Conservation (phyloP, 1,140 invertebrate genomes). For the Heliconius himera region DNA sequence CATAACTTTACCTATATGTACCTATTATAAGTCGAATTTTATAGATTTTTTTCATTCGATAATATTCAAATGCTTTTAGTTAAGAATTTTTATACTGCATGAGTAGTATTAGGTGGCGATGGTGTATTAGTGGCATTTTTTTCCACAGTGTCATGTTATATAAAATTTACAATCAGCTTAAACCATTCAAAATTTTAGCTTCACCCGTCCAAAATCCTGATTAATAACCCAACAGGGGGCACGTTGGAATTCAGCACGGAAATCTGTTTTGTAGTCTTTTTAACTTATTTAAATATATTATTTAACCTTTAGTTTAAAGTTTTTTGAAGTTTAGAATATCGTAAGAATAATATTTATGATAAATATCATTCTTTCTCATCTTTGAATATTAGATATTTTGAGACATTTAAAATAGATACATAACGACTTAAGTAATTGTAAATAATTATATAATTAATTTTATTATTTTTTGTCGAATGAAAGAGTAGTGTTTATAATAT, state of each 20-base stretch:
- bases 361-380: neutral
- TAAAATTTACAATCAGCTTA: slow-evolving; percentile 81
- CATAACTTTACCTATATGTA: neutral
- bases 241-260: slow-evolving; percentile 58
- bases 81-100: neutral
- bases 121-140: slow-evolving; percentile 60
- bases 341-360: neutral
- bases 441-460: too few relatives aligned
- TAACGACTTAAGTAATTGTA: too few relatives aligned
- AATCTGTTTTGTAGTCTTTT: slow-evolving; percentile 62
- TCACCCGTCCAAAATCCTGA: slow-evolving; percentile 81
- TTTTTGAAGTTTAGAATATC: too few relatives aligned
- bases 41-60: neutral
- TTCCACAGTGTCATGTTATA: slow-evolving; percentile 81
- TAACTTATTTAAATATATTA: too few relatives aligned
- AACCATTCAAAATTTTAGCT: slow-evolving; percentile 82
- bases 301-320: too few relatives aligned
- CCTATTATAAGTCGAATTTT: neutral
- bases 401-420: too few relatives aligned
- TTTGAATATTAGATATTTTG: neutral
- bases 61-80: neutral
- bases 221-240: slow-evolving; percentile 72
- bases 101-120: neutral
- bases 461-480: too few relatives aligned
- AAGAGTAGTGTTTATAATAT: too few relatives aligned